A percentile compares a stretch with the other conserved stretches of the same genome.
phyloP scores from a whole-genome alignment of 1,140 invertebrate genomes.

The Himalopsyche phryganea region DNA sequence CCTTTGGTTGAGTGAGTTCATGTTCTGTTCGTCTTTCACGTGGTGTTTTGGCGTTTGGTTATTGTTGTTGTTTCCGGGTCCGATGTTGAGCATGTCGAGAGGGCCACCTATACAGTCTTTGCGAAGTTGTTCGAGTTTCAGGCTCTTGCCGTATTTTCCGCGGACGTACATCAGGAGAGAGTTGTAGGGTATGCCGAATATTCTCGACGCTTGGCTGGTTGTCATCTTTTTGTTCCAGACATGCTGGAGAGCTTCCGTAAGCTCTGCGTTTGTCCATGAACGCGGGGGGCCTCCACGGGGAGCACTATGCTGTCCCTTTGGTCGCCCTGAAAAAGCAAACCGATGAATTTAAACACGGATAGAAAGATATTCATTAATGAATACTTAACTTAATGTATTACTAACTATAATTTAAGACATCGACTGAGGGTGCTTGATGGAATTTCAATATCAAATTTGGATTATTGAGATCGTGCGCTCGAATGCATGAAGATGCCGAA shows the following conservation, averaged over 20 bases:
- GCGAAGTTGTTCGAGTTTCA: conserved; percentile 80
- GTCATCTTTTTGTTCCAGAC: conserved; percentile 94
- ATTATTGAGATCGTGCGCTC: too few relatives aligned
- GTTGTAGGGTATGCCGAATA: conserved; percentile 89
- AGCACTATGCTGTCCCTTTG: conserved; percentile 84
- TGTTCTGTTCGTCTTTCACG: conserved; percentile 47
- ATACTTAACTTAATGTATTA: too few relatives aligned
- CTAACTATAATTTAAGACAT: too few relatives aligned
- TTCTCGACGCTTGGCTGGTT: conserved; percentile 84
- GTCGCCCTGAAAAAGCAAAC: conserved; percentile 52
- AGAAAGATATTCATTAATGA: too few relatives aligned
- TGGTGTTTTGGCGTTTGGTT: conserved; percentile 52
- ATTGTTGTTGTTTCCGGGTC: conserved; percentile 67
- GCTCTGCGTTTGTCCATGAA: conserved; percentile 86
- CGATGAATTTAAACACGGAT: too few relatives aligned
- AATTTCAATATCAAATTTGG: too few relatives aligned
- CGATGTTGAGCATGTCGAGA: conserved; percentile 66
- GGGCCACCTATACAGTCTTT: conserved; percentile 80
- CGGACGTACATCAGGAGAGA: conserved; percentile 87
- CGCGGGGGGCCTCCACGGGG: conserved; percentile 82
- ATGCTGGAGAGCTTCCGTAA: conserved; percentile 83
- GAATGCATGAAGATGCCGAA: too few relatives aligned
- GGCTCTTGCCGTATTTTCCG: conserved; percentile 87
- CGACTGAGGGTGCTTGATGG: too few relatives aligned
- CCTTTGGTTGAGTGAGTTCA: conserved; percentile 48